A percentile compares a stretch with the other conserved stretches of the same genome.
phyloP scores from a whole-genome alignment of 1,140 invertebrate species.

The Scylla paramamosain region DNA sequence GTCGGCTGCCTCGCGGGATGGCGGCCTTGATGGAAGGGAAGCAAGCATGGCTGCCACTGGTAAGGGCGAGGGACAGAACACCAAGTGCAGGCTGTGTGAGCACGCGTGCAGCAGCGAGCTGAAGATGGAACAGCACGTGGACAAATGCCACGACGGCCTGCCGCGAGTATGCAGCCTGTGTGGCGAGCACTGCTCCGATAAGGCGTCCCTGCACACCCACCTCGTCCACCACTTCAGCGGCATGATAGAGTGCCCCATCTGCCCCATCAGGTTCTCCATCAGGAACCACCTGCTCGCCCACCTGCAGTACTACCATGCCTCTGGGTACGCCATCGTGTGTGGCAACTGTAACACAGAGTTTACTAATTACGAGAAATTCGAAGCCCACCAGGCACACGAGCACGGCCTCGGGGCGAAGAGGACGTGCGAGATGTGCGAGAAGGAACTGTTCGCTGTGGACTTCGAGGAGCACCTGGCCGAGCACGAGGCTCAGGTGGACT shows the following conservation, averaged over 20 bases:
- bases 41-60: no score
- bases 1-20: not conserved
- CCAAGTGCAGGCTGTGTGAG: slow-evolving; percentile 47
- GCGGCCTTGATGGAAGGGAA: not conserved
- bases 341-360: slow-evolving; percentile 50
- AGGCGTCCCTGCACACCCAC: slow-evolving; percentile 49
- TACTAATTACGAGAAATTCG: slow-evolving; percentile 47
- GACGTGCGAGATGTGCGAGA: slow-evolving; percentile 59
- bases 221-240: slow-evolving; percentile 66
- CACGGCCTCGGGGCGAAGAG: slow-evolving; percentile 51
- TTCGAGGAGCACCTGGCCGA: slow-evolving; percentile 48
- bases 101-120: not conserved
- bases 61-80: not conserved
- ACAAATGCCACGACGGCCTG: slow-evolving; percentile 49
- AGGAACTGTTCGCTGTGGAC: slow-evolving; percentile 51
- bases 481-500: slow-evolving; percentile 19
- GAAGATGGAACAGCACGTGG: slow-evolving; percentile 58
- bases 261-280: slow-evolving; percentile 63
- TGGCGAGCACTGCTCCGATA: slow-evolving; percentile 54
- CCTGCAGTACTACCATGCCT: slow-evolving; percentile 46
- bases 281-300: slow-evolving; percentile 57
- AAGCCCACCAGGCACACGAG: slow-evolving; percentile 50
- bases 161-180: slow-evolving; percentile 61
- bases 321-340: slow-evolving; percentile 55
- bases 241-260: slow-evolving; percentile 64